These are phyloP conservation scores for Oithona nana DNA, from an alignment of 2,888 invertebrate species.

Conservation along the genomic window DNA sequence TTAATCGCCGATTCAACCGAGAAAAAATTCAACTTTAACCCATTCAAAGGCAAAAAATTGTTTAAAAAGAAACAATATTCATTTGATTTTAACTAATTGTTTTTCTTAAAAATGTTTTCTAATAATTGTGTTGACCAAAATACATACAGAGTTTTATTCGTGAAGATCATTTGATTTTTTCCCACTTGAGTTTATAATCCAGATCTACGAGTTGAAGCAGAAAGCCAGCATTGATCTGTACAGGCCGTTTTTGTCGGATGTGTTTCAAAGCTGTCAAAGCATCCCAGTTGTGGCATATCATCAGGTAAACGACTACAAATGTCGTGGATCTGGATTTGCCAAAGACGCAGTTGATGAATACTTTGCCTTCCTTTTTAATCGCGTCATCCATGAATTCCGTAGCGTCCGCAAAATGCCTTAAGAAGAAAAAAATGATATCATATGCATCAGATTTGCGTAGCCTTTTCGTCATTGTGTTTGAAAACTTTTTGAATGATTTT, in stretches of 20 bases:
- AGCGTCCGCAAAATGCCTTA: conserved; percentile 7
- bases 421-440: background rate
- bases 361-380: background rate
- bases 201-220: conserved; percentile 7
- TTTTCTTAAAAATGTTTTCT: too few species aligned
- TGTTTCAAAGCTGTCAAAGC: conserved; percentile 5
- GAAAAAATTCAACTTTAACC: conserved; percentile 14
- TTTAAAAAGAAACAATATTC: conserved; percentile 16
- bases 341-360: conserved; percentile 15
- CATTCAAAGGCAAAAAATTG: conserved; percentile 13
- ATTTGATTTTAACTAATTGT: conserved; percentile 15
- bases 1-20: conserved; percentile 16
- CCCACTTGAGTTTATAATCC: conserved; percentile 8
- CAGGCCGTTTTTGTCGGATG: background rate
- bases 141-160: background rate
- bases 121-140: background rate
- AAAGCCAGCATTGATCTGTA: conserved; percentile 5
- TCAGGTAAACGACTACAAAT: conserved; percentile 8
- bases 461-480: too few species aligned
- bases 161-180: background rate
- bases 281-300: conserved; percentile 10
- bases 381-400: conserved; percentile 11
- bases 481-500: too few species aligned
- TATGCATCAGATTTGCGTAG: background rate
- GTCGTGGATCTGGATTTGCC: conserved; percentile 8